Percentiles rank a stretch among this genome's conserved stretches.
Conservation (phyloP, 2,113 vertebrate genomes). For the Rhea americana region DNA sequence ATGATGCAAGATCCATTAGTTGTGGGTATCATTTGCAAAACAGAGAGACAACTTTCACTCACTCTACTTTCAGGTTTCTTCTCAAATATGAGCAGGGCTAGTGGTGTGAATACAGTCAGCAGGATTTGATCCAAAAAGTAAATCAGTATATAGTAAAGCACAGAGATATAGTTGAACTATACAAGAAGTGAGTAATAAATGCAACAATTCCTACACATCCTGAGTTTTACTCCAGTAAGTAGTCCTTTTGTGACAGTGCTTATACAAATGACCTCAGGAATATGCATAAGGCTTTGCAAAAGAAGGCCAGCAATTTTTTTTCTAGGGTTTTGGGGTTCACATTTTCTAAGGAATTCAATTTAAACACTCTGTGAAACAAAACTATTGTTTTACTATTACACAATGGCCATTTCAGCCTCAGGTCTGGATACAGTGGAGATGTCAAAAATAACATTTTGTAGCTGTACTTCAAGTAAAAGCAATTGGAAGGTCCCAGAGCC, state of each 20-base stretch:
- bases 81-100: background rate
- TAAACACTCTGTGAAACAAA: background rate
- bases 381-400: background rate
- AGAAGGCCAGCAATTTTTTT: background rate
- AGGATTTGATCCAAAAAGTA: background rate
- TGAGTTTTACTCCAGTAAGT: background rate
- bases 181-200: background rate
- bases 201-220: background rate
- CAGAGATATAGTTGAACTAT: background rate
- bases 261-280: background rate
- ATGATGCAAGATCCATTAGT: conserved; percentile 37
- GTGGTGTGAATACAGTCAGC: background rate
- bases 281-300: background rate
- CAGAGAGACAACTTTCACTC: conserved; percentile 2
- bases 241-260: background rate
- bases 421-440: background rate
- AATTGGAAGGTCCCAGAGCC: fast-evolving
- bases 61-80: background rate
- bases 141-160: background rate
- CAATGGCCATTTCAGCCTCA: background rate
- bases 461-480: background rate
- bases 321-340: background rate
- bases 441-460: background rate
- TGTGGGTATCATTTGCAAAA: background rate
- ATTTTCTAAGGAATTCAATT: background rate